phyloP scores from a whole-genome alignment of 2,888 invertebrate genomes.

The Oeneis ivallda region DNA sequence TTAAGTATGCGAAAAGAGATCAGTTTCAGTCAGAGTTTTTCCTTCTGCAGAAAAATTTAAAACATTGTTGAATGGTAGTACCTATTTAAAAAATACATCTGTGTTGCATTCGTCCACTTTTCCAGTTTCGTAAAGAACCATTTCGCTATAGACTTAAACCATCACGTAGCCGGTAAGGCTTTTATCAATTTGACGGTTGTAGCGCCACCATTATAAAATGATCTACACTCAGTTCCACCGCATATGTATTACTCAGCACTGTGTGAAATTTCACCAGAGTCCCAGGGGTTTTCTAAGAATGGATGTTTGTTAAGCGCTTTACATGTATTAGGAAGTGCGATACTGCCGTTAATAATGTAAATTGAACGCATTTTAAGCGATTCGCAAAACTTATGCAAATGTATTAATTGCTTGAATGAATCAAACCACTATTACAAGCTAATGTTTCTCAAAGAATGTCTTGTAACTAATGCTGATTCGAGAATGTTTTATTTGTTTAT shows the following conservation, averaged over 20 bases:
- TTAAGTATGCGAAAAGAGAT: no score
- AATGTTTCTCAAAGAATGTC: constrained; percentile 2
- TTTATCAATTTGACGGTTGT: constrained; percentile 69
- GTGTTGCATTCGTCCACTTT: background rate
- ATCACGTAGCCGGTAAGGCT: constrained; percentile 50
- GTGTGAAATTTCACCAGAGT: constrained; percentile 32
- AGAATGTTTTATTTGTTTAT: background rate
- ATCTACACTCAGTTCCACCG: constrained; percentile 40
- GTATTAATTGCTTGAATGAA: constrained; percentile 52
- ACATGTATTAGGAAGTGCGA: constrained; percentile 68
- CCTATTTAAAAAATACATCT: no score
- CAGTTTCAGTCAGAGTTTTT: no score
- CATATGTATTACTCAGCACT: constrained; percentile 26
- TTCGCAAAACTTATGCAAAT: constrained; percentile 72
- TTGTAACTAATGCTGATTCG: background rate
- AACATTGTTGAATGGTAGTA: no score
- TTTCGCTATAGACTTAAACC: constrained; percentile 48
- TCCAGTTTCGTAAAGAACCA: background rate
- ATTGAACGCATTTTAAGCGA: constrained; percentile 69
- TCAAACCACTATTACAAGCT: constrained; percentile 16
- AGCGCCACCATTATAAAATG: constrained; percentile 58
- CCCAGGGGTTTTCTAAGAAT: constrained; percentile 47
- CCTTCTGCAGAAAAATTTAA: no score
- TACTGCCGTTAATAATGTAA: constrained; percentile 65
- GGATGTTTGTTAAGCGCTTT: constrained; percentile 55